A percentile compares a stretch with the other conserved stretches of the same genome.
Conservation (phyloP, 1,140 invertebrate species). For the Caenorhabditis briggsae region DNA sequence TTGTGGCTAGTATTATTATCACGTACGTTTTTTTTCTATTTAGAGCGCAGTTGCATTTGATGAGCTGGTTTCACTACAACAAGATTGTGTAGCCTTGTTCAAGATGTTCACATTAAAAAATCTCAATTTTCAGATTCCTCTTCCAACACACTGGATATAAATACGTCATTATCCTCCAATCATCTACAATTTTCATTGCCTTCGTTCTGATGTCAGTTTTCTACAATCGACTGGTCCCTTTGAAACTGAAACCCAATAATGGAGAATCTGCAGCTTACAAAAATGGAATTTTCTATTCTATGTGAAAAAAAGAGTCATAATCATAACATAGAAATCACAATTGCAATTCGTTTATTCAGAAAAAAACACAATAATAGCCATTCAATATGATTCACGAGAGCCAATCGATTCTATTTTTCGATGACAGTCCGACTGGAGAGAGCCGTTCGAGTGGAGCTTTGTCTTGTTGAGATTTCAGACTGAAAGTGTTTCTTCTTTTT, state of each 20-base stretch:
- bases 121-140: slow-evolving; percentile 56
- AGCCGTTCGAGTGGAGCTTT: not conserved
- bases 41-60: not conserved
- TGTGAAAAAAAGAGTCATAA: slow-evolving; percentile 18
- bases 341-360: no score
- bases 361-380: no score
- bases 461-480: not conserved
- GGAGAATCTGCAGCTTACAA: slow-evolving; percentile 53
- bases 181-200: slow-evolving; percentile 43
- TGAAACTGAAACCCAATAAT: slow-evolving; percentile 58
- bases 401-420: not conserved
- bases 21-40: slow-evolving; percentile 40
- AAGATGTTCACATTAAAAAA: no score
- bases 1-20: slow-evolving; percentile 60
- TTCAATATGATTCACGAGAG: no score
- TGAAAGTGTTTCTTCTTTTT: no score
- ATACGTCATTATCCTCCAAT: slow-evolving; percentile 52
- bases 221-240: slow-evolving; percentile 60
- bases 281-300: slow-evolving; percentile 57
- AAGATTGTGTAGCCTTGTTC: not conserved
- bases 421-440: not conserved
- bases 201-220: slow-evolving; percentile 60
- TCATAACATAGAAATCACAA: no score
- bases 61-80: not conserved
- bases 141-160: slow-evolving; percentile 64